Base-by-base conservation (phyloP, 1,140 invertebrate species). In the Temnothorax nylanderi region DNA sequence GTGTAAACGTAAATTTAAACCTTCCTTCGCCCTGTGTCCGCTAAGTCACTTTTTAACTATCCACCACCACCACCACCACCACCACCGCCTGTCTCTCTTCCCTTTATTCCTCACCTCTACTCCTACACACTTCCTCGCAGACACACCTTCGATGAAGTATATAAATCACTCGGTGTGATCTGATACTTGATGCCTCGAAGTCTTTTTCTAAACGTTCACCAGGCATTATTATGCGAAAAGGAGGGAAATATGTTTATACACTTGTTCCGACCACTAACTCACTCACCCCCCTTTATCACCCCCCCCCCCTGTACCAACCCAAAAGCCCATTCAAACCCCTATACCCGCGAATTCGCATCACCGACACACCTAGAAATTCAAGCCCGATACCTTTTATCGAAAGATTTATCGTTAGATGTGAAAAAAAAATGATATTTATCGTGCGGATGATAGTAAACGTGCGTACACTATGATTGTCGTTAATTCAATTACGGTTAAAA, bases 321-420 rank as follows among this genome's bases (percentile, higher is more conserved):
- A 26, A n/a, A 18, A 69, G 41, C 26, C 71, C 64, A 32, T 88
- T 54, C 44, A 37, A n/a, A 32, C 0, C 18, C 0, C 10, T 32
- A 44, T n/a, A 58, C 64, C 71, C 62, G 54, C 49, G 44, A 81
- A 86, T 56, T 81, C 84, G 82, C 21, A 87, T 88, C 86, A 87
- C 75, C 60, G 67, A 91, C 56, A 89, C 82, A 78, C 75, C 58
- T 85, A 87, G 60, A 86, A 82, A 76, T 80, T 81, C 56, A 80
- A 86, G 75, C 89, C 74, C 80, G 75, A 86, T 54, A 81, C 80
- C 89, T 47, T 60, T 88, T 90, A 86, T 60, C 77, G 80, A 88
- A 88, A 94, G 93, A 94, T 95, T 95, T 94, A 95, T 95, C 93
- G 94, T 95, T 95, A 95, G 93, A 94, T 95, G 94, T 95, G 94